Evolutionary conservation across 2,888 invertebrate species (phyloP), one percentile per base, ranked within the genome.

Genomic region (Minunthozetes semirufus): DNA sequence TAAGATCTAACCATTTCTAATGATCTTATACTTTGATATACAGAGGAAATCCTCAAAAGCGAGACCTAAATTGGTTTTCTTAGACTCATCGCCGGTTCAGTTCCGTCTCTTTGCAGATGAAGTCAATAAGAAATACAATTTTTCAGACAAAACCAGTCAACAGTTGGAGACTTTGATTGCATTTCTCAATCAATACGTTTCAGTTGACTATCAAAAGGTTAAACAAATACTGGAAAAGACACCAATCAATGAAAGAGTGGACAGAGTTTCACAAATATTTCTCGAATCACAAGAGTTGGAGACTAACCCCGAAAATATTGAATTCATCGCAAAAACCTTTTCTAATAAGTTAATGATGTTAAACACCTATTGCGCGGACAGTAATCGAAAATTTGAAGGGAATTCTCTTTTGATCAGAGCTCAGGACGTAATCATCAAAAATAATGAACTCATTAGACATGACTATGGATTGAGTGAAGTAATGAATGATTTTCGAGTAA

Each of bases 81-180:
- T 98, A 79, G 98, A 98, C 84, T 97, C 97, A 59, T 92, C 93
- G 25, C 93, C 76, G 2, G 50, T 70, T 38, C 74, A 74, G 56
- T 74, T 74, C 42, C 46, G 68, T 5, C 33, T 74, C 13, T 68
- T n/a, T 25, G 68, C 74, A 9, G 48, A 74, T 19, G 48, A 70
- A 19, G 70, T 48, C 22, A 70, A 38, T n/a, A 48, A 50, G 19
- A 74, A 70, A 17, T 74, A 56, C 27, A 13, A 19, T 0, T 29
- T 74, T 4, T 46, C 9, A 0, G 74, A 74, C 38, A 50, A 74
- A 70, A 33, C 27, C 6, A 74, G 15, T 22, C 68, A 68, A 19
- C 17, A 72, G 22, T 46, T 74, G 27, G 74, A 63, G 27, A 38
- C 17, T n/a, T 27, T 63, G 17, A 63, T 63, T 6, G 63, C 70